Percentiles rank a stretch among this genome's conserved stretches.
Conservation (phyloP, 2,888 invertebrate genomes). For the Cryptosula pallasiana region DNA sequence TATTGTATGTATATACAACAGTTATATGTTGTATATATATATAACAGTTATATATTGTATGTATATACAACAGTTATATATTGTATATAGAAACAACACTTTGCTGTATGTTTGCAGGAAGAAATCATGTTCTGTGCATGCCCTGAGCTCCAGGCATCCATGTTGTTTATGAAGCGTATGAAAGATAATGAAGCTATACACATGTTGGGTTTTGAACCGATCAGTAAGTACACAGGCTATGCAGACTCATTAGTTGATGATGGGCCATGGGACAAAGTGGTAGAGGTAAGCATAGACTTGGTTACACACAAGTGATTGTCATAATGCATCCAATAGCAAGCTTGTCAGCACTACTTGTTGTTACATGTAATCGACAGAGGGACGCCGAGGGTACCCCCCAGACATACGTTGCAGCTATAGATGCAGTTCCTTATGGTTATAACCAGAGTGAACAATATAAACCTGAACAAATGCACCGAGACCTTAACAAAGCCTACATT, state of each 20-base stretch:
- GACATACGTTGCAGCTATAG: conserved; percentile 58
- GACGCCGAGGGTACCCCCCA: neutral
- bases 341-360: too few species aligned
- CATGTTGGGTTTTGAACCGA: conserved; percentile 66
- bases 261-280: conserved; percentile 32
- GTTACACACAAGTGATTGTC: too few species aligned
- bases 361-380: neutral
- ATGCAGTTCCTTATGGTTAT: conserved; percentile 70
- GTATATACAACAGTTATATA: too few species aligned
- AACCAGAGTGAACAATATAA: conserved; percentile 64
- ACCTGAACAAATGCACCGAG: conserved; percentile 71
- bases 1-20: too few species aligned
- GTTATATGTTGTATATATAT: too few species aligned
- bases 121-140: conserved; percentile 65
- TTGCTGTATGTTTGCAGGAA: too few species aligned
- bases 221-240: conserved; percentile 53
- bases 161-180: conserved; percentile 71
- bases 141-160: conserved; percentile 69
- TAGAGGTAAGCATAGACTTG: too few species aligned
- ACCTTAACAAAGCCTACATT: conserved; percentile 73
- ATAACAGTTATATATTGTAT: too few species aligned
- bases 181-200: conserved; percentile 78
- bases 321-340: too few species aligned
- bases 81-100: too few species aligned
- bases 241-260: conserved; percentile 36